Evolutionary conservation across 2,888 invertebrate species (phyloP).

Genomic region (Lampropteryx suffumata): DNA sequence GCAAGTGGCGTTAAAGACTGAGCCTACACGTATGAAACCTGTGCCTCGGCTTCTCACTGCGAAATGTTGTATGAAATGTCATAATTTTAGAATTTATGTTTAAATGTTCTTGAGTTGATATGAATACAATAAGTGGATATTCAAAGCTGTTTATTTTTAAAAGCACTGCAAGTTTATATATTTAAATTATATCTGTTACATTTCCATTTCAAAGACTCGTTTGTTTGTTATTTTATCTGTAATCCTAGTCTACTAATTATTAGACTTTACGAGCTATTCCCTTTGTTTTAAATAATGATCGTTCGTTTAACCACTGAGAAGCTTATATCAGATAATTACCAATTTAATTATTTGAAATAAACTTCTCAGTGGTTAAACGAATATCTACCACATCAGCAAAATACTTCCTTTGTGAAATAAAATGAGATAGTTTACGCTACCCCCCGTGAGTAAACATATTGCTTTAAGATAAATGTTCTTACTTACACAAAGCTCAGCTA

Average conservation of each 20-base stretch:
- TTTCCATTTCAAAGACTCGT: too few species aligned
- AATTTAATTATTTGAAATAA: too few species aligned
- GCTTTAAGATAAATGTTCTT: conserved; percentile 27
- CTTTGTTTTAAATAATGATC: too few species aligned
- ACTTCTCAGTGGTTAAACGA: conserved; percentile 2
- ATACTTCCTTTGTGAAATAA: conserved; percentile 31
- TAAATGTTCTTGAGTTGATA: not conserved
- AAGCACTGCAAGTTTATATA: too few species aligned
- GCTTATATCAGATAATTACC: too few species aligned
- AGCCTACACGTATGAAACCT: conserved; percentile 8
- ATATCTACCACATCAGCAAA: conserved; percentile 17
- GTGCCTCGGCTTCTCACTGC: not conserved
- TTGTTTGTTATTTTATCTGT: too few species aligned
- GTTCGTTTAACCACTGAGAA: too few species aligned
- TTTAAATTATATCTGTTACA: too few species aligned
- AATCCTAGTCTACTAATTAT: too few species aligned
- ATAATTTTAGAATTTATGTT: conserved; percentile 7
- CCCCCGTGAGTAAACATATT: conserved; percentile 31
- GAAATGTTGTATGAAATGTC: not conserved
- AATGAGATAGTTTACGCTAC: conserved; percentile 27
- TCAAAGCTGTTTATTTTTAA: too few species aligned
- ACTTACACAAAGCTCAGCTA: conserved; percentile 22
- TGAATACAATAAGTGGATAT: not conserved
- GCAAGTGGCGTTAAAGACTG: conserved; percentile 13
- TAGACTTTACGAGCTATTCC: too few species aligned